Base-by-base conservation (phyloP, 2,113 vertebrate genomes). In the Apaloderma vittatum region DNA sequence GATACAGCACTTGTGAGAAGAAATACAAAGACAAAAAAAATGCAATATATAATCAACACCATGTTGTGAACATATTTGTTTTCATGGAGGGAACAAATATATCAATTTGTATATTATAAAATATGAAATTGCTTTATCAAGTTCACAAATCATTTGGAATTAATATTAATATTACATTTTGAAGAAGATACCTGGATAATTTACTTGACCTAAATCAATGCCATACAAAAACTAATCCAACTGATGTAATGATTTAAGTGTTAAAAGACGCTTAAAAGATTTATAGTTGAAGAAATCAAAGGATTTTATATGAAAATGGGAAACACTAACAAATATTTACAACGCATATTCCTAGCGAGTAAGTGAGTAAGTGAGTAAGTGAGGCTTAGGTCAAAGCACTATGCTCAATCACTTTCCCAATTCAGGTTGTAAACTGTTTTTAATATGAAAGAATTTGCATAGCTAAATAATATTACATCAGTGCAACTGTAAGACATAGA, bases 221-320 rank as follows among this genome's bases (percentile, higher is more conserved):
- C 91, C 85, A 82, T 71, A 88, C 75, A 91, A 95, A 94, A 86
- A 90, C 32, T 6, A 93, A 91, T 86, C 55, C 71, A 74, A 76
- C 3, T 67, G 79, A 93, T 22, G 11, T 72, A 71, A 95, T 91
- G 30, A 86, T 83, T 67, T 67, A 86, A 83, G 43, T 37, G 32
- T 75, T 89, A 6, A 63, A 75, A 52, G n/a, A 54, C 51, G 15
- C 51, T 96, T 82, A 80, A 85, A 92, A 93, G 52, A 90, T 55
- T 84, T 83, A 66, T 5, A 84, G 59, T 27, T 46, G 37, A 92
- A 80, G 83, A 88, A 91, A 86, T 54, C 29, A 68, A 94, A 86
- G 20, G 57, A 91, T 86, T 91, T 94, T 62, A 54, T 66, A 74
- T 48, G 21, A 61, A 90, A 63, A 82, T 79, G 43, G 21, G 86